Percentiles rank a stretch among this genome's conserved stretches.
phyloP scores from a whole-genome alignment of 2,113 vertebrate species.

The Morone chrysops region DNA sequence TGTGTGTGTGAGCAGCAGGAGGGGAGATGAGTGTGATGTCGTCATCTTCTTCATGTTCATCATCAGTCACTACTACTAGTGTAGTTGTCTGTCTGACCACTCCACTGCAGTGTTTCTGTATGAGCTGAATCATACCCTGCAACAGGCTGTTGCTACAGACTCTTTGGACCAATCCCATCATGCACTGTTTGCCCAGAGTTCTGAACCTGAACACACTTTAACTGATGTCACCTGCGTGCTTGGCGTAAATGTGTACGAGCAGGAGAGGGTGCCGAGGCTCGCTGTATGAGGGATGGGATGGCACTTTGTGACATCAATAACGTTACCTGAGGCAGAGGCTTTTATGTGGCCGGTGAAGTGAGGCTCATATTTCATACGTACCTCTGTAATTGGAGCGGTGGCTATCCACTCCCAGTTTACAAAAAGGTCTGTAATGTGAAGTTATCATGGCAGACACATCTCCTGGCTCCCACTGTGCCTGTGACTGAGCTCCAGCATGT shows the following conservation, averaged over 20 bases:
- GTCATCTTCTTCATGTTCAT: no score
- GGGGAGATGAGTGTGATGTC: not conserved
- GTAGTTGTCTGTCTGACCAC: not conserved
- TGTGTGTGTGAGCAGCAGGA: not conserved
- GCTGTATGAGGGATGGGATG: conserved; percentile 1
- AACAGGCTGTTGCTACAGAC: not conserved
- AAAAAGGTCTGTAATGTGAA: not conserved
- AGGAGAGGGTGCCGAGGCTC: not conserved
- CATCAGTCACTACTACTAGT: no score
- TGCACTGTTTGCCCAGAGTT: not conserved
- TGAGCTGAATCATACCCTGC: not conserved
- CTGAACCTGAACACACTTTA: conserved; percentile 32
- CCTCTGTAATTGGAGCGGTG: conserved; percentile 1
- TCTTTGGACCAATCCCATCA: not conserved
- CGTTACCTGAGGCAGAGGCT: not conserved
- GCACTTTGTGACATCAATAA: conserved; percentile 21
- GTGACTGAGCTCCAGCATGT: not conserved
- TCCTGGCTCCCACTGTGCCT: not conserved
- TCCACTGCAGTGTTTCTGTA: not conserved
- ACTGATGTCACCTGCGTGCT: conserved; percentile 30
- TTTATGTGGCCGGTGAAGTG: not conserved
- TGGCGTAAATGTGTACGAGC: not conserved
- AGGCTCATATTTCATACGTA: conserved; percentile 26
- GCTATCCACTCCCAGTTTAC: not conserved
- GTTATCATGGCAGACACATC: not conserved